A percentile compares a stretch with the other conserved stretches of the same genome.
Evolutionary conservation across 2,113 vertebrate genomes (phyloP).

Genomic region (Leiothrix lutea): DNA sequence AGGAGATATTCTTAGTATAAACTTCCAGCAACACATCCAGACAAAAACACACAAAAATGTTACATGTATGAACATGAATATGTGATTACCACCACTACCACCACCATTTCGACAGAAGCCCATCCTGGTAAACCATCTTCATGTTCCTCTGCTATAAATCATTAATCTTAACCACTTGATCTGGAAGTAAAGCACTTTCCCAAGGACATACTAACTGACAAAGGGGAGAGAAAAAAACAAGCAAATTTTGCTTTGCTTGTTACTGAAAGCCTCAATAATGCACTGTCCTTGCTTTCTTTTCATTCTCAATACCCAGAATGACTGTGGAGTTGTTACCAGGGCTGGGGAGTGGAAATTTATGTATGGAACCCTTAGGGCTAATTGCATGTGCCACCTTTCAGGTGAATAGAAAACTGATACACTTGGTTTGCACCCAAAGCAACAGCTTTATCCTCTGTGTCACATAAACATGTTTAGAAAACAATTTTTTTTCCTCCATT

Average conservation of each 20-base stretch:
- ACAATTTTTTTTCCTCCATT: neutral
- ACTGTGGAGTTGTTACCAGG: neutral
- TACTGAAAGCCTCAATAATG: neutral
- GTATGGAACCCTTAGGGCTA: neutral
- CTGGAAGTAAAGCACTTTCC: neutral
- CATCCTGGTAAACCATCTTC: neutral
- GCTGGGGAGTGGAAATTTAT: neutral
- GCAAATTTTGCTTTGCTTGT: neutral
- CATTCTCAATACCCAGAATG: accelerated
- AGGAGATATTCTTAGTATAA: neutral
- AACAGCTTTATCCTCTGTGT: neutral
- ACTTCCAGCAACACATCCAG: neutral
- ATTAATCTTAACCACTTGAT: neutral
- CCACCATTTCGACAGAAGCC: neutral
- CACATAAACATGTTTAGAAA: neutral
- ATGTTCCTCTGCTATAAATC: neutral
- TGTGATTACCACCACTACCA: neutral
- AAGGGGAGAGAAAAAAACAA: neutral
- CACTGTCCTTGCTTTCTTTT: neutral
- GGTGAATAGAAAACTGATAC: neutral
- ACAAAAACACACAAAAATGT: neutral
- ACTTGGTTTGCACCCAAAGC: neutral
- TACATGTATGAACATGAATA: neutral
- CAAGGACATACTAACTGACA: neutral
- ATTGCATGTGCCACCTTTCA: neutral